A percentile compares a stretch with the other conserved stretches of the same genome.
These are phyloP conservation scores for Ridgeia piscesae DNA, from an alignment of 1,140 invertebrate species.

Conservation along the genomic window DNA sequence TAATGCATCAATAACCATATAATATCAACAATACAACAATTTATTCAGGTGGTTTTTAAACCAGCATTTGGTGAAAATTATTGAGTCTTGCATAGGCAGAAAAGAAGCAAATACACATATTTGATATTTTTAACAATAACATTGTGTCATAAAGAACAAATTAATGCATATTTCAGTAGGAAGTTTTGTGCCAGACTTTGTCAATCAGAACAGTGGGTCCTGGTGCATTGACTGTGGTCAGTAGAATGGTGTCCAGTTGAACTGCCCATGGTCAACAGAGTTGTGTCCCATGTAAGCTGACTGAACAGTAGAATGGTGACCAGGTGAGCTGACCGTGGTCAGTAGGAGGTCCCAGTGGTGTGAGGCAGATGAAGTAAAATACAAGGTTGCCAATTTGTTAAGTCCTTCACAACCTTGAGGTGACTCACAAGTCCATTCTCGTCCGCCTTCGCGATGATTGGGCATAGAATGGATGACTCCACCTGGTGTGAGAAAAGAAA, in stretches of 20 bases:
- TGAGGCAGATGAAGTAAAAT: neutral
- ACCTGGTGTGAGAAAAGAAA: conserved; percentile 62
- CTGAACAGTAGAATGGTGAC: neutral
- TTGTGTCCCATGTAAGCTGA: too few species aligned
- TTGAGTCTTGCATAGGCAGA: neutral
- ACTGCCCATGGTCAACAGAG: too few species aligned
- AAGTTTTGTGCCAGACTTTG: neutral
- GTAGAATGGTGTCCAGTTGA: too few species aligned
- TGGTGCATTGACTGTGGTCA: too few species aligned
- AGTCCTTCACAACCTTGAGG: neutral
- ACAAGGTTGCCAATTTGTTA: neutral
- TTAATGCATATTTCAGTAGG: neutral
- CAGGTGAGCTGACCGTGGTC: neutral
- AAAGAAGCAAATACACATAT: neutral
- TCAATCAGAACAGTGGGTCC: neutral
- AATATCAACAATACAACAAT: too few species aligned
- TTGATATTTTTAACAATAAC: neutral
- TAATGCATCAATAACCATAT: too few species aligned
- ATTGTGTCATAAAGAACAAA: neutral
- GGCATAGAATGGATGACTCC: conserved; percentile 84
- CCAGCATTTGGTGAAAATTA: neutral
- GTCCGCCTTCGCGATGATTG: conserved; percentile 45
- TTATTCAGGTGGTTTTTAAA: too few species aligned
- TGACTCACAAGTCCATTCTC: conserved; percentile 45
- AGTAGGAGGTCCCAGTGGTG: neutral